Evolutionary conservation across 2,888 invertebrate species (phyloP).

Genomic region (Pasiphila rectangulata): DNA sequence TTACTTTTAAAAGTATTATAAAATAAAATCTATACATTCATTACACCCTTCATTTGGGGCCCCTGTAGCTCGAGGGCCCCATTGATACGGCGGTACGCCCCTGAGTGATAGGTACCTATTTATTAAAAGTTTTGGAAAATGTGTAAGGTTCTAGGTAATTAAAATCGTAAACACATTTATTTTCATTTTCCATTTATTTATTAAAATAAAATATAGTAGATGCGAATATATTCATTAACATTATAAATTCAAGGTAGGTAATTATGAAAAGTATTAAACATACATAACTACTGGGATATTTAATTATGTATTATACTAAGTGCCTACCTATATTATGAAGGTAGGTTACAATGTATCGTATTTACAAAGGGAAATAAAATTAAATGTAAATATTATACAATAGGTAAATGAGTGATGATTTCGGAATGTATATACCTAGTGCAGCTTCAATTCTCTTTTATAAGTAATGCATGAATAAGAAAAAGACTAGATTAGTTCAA

Average conservation of each 20-base stretch:
- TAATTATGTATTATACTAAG: neutral
- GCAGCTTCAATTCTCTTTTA: constrained; percentile 6
- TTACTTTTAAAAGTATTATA: too few species aligned
- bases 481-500: constrained; percentile 77
- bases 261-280: neutral
- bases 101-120: too few species aligned
- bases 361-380: constrained; percentile 8
- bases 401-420: neutral
- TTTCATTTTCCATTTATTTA: constrained; percentile 15
- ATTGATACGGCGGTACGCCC: too few species aligned
- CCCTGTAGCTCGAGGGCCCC: too few species aligned
- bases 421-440: neutral
- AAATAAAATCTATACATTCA: too few species aligned
- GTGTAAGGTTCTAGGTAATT: too few species aligned
- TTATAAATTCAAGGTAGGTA: constrained; percentile 13
- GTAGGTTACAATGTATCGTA: neutral
- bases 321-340: neutral
- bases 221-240: constrained; percentile 33
- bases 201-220: constrained; percentile 29
- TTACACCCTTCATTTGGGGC: too few species aligned
- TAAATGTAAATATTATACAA: too few species aligned
- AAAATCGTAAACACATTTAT: neutral
- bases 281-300: neutral
- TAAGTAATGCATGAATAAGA: constrained; percentile 36
- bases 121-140: too few species aligned